Conservation (phyloP, 2,797 vertebrate genomes). For the Agapornis canus region DNA sequence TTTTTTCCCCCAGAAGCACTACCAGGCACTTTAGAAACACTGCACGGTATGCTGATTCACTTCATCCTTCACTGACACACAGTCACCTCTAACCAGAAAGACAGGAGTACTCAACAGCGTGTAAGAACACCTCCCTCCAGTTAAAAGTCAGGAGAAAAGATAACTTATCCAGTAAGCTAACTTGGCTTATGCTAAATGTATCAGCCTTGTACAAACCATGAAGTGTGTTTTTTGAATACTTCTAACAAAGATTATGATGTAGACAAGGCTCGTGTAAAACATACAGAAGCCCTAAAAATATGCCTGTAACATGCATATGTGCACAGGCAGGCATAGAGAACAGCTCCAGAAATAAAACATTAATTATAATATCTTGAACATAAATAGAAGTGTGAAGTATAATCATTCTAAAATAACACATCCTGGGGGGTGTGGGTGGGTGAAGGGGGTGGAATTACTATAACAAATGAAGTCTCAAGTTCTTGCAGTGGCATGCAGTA, state of each 20-base stretch:
- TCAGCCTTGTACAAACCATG: background rate
- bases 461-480: background rate
- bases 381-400: background rate
- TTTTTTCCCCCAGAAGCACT: background rate
- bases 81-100: background rate
- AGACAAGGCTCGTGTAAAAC: background rate
- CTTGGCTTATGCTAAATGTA: background rate
- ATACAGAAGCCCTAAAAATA: background rate
- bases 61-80: background rate
- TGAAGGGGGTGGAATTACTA: background rate
- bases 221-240: background rate
- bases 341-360: background rate
- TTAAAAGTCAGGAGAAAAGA: background rate
- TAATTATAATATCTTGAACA: slow-evolving; percentile 6
- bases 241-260: background rate
- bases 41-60: background rate
- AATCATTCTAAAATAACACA: slow-evolving; percentile 27
- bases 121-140: background rate
- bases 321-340: background rate
- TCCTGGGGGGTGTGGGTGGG: background rate
- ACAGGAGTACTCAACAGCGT: background rate
- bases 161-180: background rate
- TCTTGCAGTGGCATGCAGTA: background rate
- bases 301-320: background rate
- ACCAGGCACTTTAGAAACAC: background rate